Evolutionary conservation across 2,888 invertebrate genomes (phyloP).

Genomic region (Zelleria hepariella): DNA sequence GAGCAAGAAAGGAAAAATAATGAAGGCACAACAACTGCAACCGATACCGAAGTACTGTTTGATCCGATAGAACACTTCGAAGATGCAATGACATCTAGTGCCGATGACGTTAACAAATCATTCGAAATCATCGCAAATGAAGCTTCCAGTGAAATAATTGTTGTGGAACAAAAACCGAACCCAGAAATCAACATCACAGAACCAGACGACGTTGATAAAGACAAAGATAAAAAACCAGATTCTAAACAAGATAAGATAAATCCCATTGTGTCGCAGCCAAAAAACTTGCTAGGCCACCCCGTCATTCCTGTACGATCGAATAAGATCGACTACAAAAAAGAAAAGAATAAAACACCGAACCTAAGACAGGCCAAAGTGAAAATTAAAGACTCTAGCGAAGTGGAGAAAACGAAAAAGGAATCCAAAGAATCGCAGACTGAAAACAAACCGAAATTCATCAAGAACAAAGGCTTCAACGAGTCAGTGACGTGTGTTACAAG

Average conservation of each 20-base stretch:
- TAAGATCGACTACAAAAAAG: constrained; percentile 65
- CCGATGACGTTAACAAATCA: constrained; percentile 52
- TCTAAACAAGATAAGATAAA: constrained; percentile 25
- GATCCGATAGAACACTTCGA: constrained; percentile 60
- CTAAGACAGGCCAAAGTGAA: constrained; percentile 51
- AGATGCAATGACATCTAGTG: constrained; percentile 56
- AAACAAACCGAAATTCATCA: constrained; percentile 28
- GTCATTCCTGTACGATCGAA: constrained; percentile 69
- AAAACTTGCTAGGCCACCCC: constrained; percentile 69
- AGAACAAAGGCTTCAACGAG: constrained; percentile 28
- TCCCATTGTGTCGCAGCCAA: constrained; percentile 54
- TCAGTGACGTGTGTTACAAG: constrained; percentile 47
- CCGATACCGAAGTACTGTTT: constrained; percentile 20
- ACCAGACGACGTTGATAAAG: constrained; percentile 29
- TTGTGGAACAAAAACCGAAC: constrained; percentile 22
- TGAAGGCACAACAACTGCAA: neutral
- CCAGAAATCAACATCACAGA: constrained; percentile 48
- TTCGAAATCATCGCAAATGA: constrained; percentile 57
- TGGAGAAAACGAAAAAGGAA: constrained; percentile 30
- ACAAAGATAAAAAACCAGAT: constrained; percentile 29
- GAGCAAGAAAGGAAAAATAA: neutral
- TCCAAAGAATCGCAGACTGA: constrained; percentile 48
- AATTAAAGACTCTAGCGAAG: constrained; percentile 49
- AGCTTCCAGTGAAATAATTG: neutral
- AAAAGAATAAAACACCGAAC: constrained; percentile 60